Evolutionary conservation across 2,113 vertebrate species (phyloP), one percentile per base, ranked within the genome.

Genomic region (Eidolon helvum): DNA sequence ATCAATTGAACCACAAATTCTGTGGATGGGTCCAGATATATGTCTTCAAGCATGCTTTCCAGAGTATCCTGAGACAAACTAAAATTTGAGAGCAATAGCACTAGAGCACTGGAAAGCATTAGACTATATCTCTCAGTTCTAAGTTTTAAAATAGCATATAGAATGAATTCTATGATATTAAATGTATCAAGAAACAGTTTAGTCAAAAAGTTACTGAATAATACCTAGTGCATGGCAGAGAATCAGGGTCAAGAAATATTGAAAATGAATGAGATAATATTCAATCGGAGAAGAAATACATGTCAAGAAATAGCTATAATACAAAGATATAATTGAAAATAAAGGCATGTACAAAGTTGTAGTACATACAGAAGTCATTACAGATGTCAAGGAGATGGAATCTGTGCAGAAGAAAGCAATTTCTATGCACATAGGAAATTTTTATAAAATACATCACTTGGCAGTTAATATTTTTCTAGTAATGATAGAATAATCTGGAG

Each of bases 401-500:
- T 89, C 35, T 88, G 30, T 87, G 21, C 12, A 71, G 43, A 22
- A 35, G 69, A 90, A 94, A 75, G n/a, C 40, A 91, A 94, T 72
- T 94, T 91, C 16, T 79, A 61, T 45, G 16, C 38, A 95, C 30
- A 77, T 8, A 68, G 63, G 30, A 79, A 92, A 83, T 11, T 75
- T 83, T 96, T 85, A 65, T 80, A 77, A 2, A 82, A 40, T 45
- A 69, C 7, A 30, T 88, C 26, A 75, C 35, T 50, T 91, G 61
- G 57, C 14, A 93, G 26, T 12, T 57, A 90, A 57, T 95, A 80
- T 87, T 88, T 95, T 91, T 69, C 40, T n/a, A 93, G 43, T 55
- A 87, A 87, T 90, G 50, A 75, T 65, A 48, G 66, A 18, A 87
- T 90, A 87, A 61, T 90, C 79, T 83, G 10, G 16, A 96, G 19